These are phyloP conservation scores for Monopterus albus DNA, from an alignment of 2,113 vertebrate species.

Conservation along the genomic window DNA sequence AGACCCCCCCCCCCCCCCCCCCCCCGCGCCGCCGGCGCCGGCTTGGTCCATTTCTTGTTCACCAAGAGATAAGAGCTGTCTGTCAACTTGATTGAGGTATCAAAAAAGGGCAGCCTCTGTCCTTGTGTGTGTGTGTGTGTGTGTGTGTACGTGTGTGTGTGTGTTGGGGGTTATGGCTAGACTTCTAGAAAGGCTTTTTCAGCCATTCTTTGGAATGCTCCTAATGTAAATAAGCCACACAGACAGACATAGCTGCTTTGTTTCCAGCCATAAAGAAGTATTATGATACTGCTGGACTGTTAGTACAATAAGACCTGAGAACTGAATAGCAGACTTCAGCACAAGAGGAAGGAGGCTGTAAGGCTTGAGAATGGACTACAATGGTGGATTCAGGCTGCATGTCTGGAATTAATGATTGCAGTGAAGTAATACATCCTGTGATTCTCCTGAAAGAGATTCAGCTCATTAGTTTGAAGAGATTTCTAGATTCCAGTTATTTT, in stretches of 20 bases:
- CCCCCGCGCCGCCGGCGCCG: slow-evolving; percentile 59
- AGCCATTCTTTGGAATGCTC: slow-evolving; percentile 43
- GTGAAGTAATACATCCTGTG: neutral
- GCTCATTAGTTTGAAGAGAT: slow-evolving; percentile 14
- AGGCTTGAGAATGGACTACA: slow-evolving; percentile 6
- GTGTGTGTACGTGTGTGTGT: too few species aligned
- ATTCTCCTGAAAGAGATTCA: neutral
- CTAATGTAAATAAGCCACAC: slow-evolving; percentile 48
- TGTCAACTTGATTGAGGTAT: slow-evolving; percentile 75
- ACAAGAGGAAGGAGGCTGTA: neutral
- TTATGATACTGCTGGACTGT: slow-evolving; percentile 35
- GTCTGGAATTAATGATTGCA: slow-evolving; percentile 19
- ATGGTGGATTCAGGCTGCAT: neutral
- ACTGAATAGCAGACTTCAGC: slow-evolving; percentile 34
- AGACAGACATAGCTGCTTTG: slow-evolving; percentile 35
- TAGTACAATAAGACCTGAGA: slow-evolving; percentile 24
- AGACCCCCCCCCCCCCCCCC: neutral
- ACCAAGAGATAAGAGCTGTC: slow-evolving; percentile 77
- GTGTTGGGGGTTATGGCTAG: too few species aligned
- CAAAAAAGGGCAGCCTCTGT: slow-evolving; percentile 59
- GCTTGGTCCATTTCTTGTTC: slow-evolving; percentile 63
- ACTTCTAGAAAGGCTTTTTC: slow-evolving; percentile 42
- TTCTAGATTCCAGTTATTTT: neutral
- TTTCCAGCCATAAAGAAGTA: slow-evolving; percentile 28
- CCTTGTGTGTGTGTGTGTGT: too few species aligned